These are phyloP conservation scores for Nomada fucata DNA, from an alignment of 2,888 invertebrate species.

Conservation along the genomic window DNA sequence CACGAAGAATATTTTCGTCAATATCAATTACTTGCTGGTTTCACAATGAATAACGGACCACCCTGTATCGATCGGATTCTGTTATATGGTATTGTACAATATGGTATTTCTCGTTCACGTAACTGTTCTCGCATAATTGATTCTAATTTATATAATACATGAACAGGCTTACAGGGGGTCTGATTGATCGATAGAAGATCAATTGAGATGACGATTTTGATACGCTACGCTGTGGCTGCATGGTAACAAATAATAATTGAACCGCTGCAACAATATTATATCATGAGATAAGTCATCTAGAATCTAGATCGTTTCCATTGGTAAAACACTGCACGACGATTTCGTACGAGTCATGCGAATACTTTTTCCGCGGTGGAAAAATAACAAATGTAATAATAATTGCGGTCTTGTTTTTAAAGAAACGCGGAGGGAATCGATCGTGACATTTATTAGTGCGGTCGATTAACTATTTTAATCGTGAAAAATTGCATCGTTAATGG, in stretches of 20 bases:
- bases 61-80: conserved; percentile 4
- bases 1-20: no score
- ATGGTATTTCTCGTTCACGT: conserved; percentile 17
- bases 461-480: not conserved
- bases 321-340: not conserved
- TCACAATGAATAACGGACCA: no score
- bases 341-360: not conserved
- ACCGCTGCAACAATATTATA: not conserved
- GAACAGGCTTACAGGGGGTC: conserved; percentile 59
- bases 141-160: conserved; percentile 25
- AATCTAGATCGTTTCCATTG: conserved; percentile 25
- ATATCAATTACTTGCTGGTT: no score
- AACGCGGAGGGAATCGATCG: not conserved
- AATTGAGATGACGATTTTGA: conserved; percentile 52
- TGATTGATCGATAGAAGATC: conserved; percentile 23
- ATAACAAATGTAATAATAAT: no score
- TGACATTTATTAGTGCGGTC: not conserved
- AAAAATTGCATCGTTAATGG: not conserved
- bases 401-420: not conserved
- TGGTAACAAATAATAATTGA: conserved; percentile 27
- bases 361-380: not conserved
- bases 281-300: not conserved
- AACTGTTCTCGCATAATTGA: conserved; percentile 35
- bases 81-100: conserved; percentile 9
- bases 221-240: conserved; percentile 8